Conservation (phyloP, 1,140 invertebrate genomes). For the Polyergus mexicanus region DNA sequence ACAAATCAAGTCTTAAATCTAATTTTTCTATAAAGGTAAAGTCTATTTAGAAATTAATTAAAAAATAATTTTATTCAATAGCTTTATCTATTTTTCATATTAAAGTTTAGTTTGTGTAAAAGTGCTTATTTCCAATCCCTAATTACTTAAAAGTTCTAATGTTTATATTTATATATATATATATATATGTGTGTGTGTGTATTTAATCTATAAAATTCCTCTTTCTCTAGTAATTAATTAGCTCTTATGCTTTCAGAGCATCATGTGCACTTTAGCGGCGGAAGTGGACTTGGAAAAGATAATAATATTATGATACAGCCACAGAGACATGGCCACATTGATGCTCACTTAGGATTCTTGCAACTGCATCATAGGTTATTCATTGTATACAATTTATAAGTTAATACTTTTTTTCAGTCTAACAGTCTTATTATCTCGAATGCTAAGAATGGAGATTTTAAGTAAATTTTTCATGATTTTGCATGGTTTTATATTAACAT, state of each 20-base stretch:
- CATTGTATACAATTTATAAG: slow-evolving; percentile 21
- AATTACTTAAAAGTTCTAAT: too few species aligned
- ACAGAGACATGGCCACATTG: slow-evolving; percentile 80
- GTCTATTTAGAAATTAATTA: too few species aligned
- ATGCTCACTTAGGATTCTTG: slow-evolving; percentile 80
- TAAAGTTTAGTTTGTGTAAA: too few species aligned
- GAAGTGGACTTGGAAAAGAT: slow-evolving; percentile 78
- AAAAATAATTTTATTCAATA: too few species aligned
- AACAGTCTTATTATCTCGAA: background rate
- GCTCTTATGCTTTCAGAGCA: slow-evolving; percentile 74
- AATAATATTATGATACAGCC: slow-evolving; percentile 83
- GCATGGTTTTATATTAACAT: background rate
- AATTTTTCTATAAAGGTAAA: too few species aligned
- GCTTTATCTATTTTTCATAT: too few species aligned
- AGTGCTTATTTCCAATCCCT: too few species aligned
- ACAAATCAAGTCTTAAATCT: too few species aligned
- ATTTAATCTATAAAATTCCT: too few species aligned
- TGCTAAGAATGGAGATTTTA: background rate
- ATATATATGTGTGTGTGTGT: background rate
- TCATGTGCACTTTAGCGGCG: slow-evolving; percentile 82
- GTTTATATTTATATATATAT: too few species aligned
- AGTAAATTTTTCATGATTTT: background rate
- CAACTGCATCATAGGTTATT: slow-evolving; percentile 79
- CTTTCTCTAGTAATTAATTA: background rate
- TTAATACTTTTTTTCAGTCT: background rate